Evolutionary conservation across 2,113 vertebrate genomes (phyloP).

Genomic region (Phaetusa simplex): DNA sequence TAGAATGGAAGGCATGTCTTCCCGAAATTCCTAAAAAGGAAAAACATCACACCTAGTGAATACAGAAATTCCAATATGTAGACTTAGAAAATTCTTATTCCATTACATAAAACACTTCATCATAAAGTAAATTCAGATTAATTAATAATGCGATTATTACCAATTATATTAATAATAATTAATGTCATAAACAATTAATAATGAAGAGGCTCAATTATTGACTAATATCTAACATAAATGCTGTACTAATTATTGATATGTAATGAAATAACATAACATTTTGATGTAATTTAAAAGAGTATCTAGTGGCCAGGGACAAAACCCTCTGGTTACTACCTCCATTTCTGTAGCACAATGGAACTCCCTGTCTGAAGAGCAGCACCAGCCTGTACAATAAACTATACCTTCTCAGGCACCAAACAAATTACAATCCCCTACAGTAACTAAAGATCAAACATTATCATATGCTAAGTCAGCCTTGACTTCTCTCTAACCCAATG

Average conservation of each 20-base stretch:
- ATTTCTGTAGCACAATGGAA: not conserved
- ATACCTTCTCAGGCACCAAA: not conserved
- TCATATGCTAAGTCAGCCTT: not conserved
- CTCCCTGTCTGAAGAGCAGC: not conserved
- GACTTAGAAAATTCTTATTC: not conserved
- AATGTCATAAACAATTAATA: not conserved
- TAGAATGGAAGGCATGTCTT: conserved; percentile 96
- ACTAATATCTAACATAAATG: not conserved
- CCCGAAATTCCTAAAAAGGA: conserved; percentile 85
- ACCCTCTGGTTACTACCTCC: not conserved
- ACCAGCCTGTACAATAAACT: not conserved
- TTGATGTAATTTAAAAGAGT: not conserved
- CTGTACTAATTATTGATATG: not conserved
- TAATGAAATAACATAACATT: not conserved
- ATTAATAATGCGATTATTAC: not conserved
- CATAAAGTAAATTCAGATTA: not conserved
- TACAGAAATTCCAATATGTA: not conserved
- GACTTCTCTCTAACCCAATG: not conserved
- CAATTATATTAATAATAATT: not conserved
- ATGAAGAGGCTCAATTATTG: not conserved
- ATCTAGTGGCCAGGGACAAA: not conserved
- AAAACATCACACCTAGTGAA: not conserved
- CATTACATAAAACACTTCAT: not conserved
- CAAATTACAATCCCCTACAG: not conserved
- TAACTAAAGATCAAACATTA: not conserved